Evolutionary conservation across 1,140 invertebrate genomes (phyloP), one percentile per base, ranked within the genome.

Genomic region (Neodiprion lecontei): DNA sequence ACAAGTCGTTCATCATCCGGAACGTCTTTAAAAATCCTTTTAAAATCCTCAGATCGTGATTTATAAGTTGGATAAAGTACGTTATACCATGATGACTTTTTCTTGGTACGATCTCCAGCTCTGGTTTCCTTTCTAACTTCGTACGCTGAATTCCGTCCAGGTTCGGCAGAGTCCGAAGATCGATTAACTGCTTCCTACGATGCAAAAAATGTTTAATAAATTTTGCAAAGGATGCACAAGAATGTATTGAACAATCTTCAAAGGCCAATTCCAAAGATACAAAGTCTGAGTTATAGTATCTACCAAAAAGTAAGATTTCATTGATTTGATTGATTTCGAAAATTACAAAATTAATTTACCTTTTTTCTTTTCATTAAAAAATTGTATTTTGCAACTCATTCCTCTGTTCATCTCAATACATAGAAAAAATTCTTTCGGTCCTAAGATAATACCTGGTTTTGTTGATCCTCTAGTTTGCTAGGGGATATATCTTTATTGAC

Each of bases 51-150:
- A 53, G 94, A 96, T 77, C 95, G 91, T 69, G 95, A 96, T 88
- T 98, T 98, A 84, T 98, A 98, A 1, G 96, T 97, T 48, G 96
- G 96, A 89, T 96, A 97, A 50, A 97, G 89, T 61, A 97, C 92
- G 86, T 94, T 95, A 86, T 96, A 96, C 93, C 95, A 96, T 23
- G 91, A 90, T 75, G 94, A 94, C 81, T 96, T 96, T 85, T 95
- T 95, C 82, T 95, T 95, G 53, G 88, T 89, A 50, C 90, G 85
- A 74, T 90, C 88, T 61, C 81, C 85, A 7, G 85, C 78, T 69
- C 88, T 83, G 12, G 83, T 81, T 82, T 82, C 84, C 76, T 83
- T 89, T 79, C 84, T 87, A 61, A 61, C 73, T 78, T 79, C 74
- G 5, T 77, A 70, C 76, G 75, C 78, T 47, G 77, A 85, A 85